A percentile compares a stretch with the other conserved stretches of the same genome.
Conservation (phyloP, 2,113 vertebrate species). For the Herpailurus yagouaroundi region DNA sequence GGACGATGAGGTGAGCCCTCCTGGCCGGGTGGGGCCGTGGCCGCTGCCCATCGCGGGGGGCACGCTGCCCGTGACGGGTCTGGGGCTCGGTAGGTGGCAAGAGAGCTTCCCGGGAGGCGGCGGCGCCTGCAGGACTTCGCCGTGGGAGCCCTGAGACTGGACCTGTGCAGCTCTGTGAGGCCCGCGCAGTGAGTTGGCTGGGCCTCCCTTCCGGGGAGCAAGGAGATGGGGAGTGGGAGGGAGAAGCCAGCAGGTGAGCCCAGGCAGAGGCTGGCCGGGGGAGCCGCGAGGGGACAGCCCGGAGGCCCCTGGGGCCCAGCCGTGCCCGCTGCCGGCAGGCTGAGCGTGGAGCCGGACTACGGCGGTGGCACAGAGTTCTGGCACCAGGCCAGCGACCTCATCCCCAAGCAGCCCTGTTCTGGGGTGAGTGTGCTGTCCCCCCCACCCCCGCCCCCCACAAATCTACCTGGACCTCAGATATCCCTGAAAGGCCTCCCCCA, state of each 20-base stretch:
- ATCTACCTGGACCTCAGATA: background rate
- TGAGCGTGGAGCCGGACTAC: constrained; percentile 87
- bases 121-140: constrained; percentile 84
- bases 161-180: constrained; percentile 86
- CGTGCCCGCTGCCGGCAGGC: constrained; percentile 80
- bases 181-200: constrained; percentile 30
- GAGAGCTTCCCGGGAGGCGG: constrained; percentile 85
- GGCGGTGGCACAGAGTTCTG: constrained; percentile 86
- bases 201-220: background rate
- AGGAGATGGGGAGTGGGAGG: background rate
- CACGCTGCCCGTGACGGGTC: background rate
- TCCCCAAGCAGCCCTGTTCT: constrained; percentile 68
- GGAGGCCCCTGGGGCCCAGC: background rate
- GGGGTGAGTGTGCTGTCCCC: constrained; percentile 75
- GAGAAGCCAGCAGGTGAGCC: background rate
- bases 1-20: constrained; percentile 87
- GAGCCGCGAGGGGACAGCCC: background rate
- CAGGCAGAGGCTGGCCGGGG: background rate
- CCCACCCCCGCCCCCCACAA: background rate
- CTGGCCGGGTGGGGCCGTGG: background rate
- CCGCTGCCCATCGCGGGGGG: background rate
- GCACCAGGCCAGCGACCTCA: constrained; percentile 89
- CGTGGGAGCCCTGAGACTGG: constrained; percentile 85
- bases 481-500: background rate
- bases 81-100: constrained; percentile 81